Base-by-base conservation (phyloP, 2,888 invertebrate species). In the Hypomecis punctinalis region DNA sequence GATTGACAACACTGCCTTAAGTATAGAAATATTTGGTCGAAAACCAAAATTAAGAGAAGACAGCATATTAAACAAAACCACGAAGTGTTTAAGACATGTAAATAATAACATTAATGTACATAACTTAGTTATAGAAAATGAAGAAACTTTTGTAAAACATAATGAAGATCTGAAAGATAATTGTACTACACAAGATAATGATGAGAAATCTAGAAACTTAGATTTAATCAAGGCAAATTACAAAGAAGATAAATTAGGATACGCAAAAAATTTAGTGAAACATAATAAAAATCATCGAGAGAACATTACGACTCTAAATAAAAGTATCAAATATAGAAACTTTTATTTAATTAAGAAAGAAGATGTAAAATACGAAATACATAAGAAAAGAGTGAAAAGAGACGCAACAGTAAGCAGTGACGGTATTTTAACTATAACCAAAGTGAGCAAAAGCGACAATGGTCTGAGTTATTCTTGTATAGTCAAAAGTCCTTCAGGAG, bases 391-490 rank as follows among this genome's bases (percentile, higher is more conserved):
- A 60, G 13, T 8, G 0, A 72, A 84, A 70, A 83, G 93, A 67
- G 89, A 93, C 0, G 48, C 82, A 0, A 74, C 81, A 39, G 82
- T 88, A 3, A 81, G 76, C 0, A 85, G 72, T 63, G 86, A 94
- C 69, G 95, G 95, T 5, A 89, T 94, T 65, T 80, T 96, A 64
- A 94, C 91, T 69, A 94, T 96, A 81, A 90, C 92, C 65, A 94
- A 94, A 83, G 94, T 95, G 60, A 93, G 94, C 78, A 94, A 95
- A 66, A 79, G 76, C 39, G 94, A 96, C 68, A 97, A 96, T 85
- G 96, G 96, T 45, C 96, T 96, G 23, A 90, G 94, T 56, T 97
- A 97, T 81, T 96, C 96, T 5, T 97, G 97, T 86, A 94, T 95
- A 55, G 97, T 97, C 0, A 94, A 94, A 68, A 96, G 96, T 80